These are phyloP conservation scores for Notocelia uddmanniana DNA, from an alignment of 2,888 invertebrate genomes.

Conservation along the genomic window DNA sequence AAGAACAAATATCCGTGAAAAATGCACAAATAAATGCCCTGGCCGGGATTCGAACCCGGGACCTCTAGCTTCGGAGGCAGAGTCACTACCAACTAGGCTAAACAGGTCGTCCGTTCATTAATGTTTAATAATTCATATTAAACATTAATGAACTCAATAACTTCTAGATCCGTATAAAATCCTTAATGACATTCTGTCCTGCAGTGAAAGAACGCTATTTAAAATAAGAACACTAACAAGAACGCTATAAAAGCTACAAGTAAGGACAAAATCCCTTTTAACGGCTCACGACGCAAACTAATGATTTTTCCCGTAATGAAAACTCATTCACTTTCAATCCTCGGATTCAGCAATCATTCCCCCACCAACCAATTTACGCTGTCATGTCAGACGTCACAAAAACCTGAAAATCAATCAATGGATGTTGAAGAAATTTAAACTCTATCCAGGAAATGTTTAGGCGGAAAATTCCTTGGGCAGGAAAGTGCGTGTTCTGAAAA, in stretches of 20 bases:
- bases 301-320: constrained; percentile 39
- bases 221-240: background rate
- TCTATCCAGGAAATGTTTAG: constrained; percentile 13
- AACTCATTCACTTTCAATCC: constrained; percentile 41
- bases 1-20: no score
- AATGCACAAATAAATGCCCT: no score
- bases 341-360: constrained; percentile 37
- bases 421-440: constrained; percentile 24
- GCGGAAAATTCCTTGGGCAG: background rate
- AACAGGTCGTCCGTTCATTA: no score
- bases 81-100: no score
- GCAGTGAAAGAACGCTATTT: background rate
- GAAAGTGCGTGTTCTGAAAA: constrained; percentile 39
- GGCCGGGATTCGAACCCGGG: no score
- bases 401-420: constrained; percentile 44
- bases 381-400: constrained; percentile 46
- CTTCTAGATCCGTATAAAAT: no score
- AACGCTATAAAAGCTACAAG: constrained; percentile 1
- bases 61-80: no score
- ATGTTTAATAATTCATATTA: no score
- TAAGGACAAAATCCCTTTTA: constrained; percentile 14
- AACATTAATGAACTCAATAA: no score
- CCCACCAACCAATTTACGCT: constrained; percentile 43
- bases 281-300: constrained; percentile 20
- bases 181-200: no score